Conservation (phyloP, 2,113 vertebrate genomes). For the Oreotrochilus melanogaster region DNA sequence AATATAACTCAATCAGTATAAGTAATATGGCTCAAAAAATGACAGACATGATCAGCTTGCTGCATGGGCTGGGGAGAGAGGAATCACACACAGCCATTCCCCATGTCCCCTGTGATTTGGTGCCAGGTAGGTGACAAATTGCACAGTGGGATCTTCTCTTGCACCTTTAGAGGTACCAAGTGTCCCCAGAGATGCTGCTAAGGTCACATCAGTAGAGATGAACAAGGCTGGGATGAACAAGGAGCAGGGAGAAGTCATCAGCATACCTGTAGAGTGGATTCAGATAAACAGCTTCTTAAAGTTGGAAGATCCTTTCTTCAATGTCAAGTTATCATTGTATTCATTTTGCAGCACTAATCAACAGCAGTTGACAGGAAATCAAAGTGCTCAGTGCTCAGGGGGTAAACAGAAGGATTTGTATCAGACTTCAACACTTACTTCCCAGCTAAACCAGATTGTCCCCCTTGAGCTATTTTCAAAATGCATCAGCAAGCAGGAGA, state of each 20-base stretch:
- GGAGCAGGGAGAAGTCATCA: neutral
- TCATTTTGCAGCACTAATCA: slow-evolving; percentile 62
- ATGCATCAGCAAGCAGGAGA: slow-evolving; percentile 57
- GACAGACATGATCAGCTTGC: rapidly evolving
- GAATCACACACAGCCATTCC: neutral
- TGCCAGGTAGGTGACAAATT: neutral
- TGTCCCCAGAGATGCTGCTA: neutral
- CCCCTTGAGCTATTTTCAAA: slow-evolving; percentile 68
- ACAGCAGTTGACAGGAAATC: slow-evolving; percentile 66
- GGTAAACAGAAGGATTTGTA: slow-evolving; percentile 75
- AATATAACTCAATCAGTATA: neutral
- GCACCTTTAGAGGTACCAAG: neutral
- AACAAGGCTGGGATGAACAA: neutral
- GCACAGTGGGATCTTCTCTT: neutral
- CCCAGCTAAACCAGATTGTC: slow-evolving; percentile 62
- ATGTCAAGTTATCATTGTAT: slow-evolving; percentile 36
- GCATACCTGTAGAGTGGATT: neutral
- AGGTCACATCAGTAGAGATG: neutral
- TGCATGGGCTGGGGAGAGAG: neutral
- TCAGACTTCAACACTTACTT: slow-evolving; percentile 47
- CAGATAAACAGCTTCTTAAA: slow-evolving; percentile 25
- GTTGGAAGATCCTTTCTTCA: neutral
- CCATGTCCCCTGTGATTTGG: neutral
- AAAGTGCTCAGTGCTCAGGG: slow-evolving; percentile 67
- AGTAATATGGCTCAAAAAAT: neutral